A percentile compares a stretch with the other conserved stretches of the same genome.
Conservation (phyloP, 2,113 vertebrate genomes). For the Pelecanus crispus region DNA sequence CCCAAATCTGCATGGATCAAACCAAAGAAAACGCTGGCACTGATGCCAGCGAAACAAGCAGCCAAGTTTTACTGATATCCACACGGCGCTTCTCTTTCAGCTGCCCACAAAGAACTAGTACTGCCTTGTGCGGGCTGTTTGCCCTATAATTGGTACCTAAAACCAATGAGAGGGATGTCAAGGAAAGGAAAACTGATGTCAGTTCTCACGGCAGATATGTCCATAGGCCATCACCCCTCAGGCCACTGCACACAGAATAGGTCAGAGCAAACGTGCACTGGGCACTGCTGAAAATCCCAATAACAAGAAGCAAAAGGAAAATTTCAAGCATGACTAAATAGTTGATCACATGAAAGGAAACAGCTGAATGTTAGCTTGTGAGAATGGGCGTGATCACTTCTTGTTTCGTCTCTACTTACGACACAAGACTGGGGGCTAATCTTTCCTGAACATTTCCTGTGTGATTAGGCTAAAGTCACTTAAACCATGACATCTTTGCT, state of each 20-base stretch:
- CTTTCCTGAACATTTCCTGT: background rate
- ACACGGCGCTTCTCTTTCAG: background rate
- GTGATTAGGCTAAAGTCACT: background rate
- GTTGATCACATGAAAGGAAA: background rate
- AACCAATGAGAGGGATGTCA: background rate
- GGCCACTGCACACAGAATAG: background rate
- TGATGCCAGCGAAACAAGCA: accelerated
- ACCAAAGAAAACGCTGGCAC: constrained; percentile 13
- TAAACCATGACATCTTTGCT: background rate
- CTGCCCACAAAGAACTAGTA: background rate
- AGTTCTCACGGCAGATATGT: background rate
- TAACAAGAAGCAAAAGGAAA: background rate
- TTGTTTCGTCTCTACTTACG: background rate
- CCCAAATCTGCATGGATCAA: constrained; percentile 18
- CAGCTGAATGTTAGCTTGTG: background rate
- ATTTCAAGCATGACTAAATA: background rate
- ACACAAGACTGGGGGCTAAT: background rate
- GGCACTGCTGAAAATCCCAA: background rate
- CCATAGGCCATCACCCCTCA: background rate
- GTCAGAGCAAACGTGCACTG: accelerated
- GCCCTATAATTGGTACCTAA: background rate
- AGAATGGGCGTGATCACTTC: background rate
- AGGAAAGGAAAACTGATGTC: background rate
- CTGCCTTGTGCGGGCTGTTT: background rate
- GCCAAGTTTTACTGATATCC: constrained; percentile 26